Conservation (phyloP, 2,888 invertebrate species). For the Silvanus unidentatus region DNA sequence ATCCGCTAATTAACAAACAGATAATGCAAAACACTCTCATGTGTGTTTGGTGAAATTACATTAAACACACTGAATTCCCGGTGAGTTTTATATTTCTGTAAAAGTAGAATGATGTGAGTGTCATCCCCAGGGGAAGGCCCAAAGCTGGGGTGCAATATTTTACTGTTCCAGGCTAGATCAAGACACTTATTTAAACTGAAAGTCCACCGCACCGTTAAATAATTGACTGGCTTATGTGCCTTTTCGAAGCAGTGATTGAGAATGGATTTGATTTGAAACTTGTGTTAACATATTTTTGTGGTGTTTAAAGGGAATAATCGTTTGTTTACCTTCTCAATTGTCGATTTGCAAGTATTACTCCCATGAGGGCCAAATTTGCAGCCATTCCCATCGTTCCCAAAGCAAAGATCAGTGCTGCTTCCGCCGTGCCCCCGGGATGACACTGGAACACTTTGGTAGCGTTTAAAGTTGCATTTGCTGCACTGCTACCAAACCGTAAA, state of each 20-base stretch:
- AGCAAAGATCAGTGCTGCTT: conserved; percentile 71
- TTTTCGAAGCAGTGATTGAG: neutral
- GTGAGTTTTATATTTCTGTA: neutral
- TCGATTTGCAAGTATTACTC: conserved; percentile 71
- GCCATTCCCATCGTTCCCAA: conserved; percentile 74
- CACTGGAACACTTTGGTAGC: conserved; percentile 69
- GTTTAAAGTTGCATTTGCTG: conserved; percentile 61
- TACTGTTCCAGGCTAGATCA: neutral
- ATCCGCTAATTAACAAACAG: no score
- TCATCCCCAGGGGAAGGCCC: neutral
- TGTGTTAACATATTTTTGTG: neutral
- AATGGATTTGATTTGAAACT: neutral
- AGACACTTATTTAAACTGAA: no score
- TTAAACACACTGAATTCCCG: no score
- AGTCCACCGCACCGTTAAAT: no score
- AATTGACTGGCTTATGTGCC: no score
- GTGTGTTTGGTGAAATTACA: no score
- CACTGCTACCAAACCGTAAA: conserved; percentile 63
- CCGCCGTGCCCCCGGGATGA: conserved; percentile 74
- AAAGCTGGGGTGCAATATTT: neutral
- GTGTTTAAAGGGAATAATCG: neutral
- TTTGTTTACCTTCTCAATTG: conserved; percentile 65
- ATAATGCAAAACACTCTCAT: no score
- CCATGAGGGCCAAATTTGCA: conserved; percentile 76
- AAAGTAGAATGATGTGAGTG: neutral